phyloP scores from a whole-genome alignment of 2,888 invertebrate genomes.

The Oscheius myriophilus region DNA sequence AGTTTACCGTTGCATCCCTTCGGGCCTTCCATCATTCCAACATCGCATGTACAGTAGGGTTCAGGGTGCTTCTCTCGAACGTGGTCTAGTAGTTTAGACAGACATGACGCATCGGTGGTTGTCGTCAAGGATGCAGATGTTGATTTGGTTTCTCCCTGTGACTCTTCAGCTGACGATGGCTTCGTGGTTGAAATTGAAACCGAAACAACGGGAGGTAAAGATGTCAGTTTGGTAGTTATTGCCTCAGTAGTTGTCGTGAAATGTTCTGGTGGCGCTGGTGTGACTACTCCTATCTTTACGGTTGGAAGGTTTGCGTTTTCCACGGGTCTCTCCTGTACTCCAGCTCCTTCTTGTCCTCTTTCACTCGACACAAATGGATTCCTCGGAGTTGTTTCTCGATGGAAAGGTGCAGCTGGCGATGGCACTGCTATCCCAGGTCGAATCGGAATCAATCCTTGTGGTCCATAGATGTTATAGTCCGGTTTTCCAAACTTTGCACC shows the following conservation, averaged over 20 bases:
- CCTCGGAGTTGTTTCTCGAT: constrained; percentile 9
- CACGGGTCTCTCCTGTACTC: background rate
- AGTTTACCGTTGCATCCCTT: constrained; percentile 7
- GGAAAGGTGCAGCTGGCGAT: background rate
- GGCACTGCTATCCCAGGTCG: constrained; percentile 20
- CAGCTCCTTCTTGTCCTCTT: constrained; percentile 10
- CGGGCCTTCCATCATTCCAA: constrained; percentile 2
- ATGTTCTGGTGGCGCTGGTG: background rate
- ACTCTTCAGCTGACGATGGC: background rate
- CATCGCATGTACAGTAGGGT: constrained; percentile 19
- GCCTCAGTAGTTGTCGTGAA: constrained; percentile 1
- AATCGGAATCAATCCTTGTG: constrained; percentile 12
- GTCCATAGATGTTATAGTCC: background rate
- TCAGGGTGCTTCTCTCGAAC: constrained; percentile 1
- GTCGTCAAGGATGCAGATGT: background rate
- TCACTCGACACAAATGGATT: constrained; percentile 6
- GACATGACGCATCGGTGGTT: background rate
- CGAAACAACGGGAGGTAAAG: background rate
- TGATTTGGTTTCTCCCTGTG: too few species aligned
- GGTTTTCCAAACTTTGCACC: background rate
- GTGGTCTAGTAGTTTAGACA: constrained; percentile 2
- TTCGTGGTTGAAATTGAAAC: background rate
- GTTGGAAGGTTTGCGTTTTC: background rate
- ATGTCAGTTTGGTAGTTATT: background rate
- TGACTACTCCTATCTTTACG: constrained; percentile 7